phyloP scores from a whole-genome alignment of 2,797 vertebrate genomes.

The Poecilia gillii region DNA sequence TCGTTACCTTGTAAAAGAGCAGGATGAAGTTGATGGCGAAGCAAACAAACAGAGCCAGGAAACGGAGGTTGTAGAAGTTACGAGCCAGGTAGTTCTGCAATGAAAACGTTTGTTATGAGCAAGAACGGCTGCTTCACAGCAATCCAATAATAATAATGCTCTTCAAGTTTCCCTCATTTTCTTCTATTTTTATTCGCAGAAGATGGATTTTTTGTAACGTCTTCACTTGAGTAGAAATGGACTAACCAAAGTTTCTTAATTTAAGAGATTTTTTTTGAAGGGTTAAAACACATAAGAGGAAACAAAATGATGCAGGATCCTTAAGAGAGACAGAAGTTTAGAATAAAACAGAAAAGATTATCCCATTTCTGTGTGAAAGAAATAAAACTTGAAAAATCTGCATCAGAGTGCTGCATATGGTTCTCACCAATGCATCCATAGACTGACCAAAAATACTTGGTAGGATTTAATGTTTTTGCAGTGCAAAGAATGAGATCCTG shows the following conservation, averaged over 20 bases:
- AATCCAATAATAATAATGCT: neutral
- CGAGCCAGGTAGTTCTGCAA: constrained; percentile 95
- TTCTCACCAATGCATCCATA: neutral
- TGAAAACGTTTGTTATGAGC: constrained; percentile 30
- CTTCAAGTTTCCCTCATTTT: neutral
- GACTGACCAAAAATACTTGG: neutral
- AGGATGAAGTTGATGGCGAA: constrained; percentile 99
- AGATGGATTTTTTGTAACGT: neutral
- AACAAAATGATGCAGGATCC: neutral
- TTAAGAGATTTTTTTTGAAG: neutral
- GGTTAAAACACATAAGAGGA: neutral
- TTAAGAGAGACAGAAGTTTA: neutral
- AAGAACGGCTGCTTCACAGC: constrained; percentile 1
- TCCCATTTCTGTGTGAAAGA: neutral
- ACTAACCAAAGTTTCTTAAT: neutral
- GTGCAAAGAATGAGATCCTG: neutral
- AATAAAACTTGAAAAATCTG: neutral
- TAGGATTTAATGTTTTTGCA: neutral
- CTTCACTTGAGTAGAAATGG: neutral
- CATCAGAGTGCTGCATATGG: neutral
- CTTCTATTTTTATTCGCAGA: neutral
- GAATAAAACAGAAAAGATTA: neutral
- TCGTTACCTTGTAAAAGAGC: constrained; percentile 98
- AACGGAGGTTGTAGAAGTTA: constrained; percentile 98
- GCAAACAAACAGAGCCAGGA: constrained; percentile 95